Conservation (phyloP, 2,888 invertebrate genomes). For the Lithodes maja region DNA sequence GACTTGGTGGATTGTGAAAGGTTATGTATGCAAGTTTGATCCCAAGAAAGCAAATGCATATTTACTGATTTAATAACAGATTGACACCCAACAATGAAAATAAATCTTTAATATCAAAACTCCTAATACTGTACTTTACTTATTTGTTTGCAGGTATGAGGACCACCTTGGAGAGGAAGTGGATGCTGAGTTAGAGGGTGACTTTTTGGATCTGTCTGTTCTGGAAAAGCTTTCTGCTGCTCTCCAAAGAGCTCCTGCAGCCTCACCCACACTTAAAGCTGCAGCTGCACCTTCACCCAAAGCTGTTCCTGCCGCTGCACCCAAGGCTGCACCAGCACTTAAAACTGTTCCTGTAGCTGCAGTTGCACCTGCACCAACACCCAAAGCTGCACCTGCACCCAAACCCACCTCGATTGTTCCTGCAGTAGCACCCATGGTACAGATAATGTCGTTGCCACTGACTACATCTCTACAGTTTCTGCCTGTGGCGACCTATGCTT, state of each 20-base stretch:
- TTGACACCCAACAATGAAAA: background rate
- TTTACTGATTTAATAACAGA: background rate
- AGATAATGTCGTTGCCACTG: background rate
- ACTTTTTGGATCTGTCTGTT: background rate
- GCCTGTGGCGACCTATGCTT: background rate
- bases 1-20: too few relatives aligned
- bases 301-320: background rate
- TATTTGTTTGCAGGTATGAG: background rate
- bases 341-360: background rate
- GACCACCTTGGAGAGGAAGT: background rate
- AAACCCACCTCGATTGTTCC: background rate
- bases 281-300: background rate
- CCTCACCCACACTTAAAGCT: background rate
- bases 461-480: background rate
- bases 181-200: background rate
- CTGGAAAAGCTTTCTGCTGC: background rate
- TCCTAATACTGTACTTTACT: background rate
- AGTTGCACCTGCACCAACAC: background rate
- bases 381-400: background rate
- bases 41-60: background rate
- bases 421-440: background rate
- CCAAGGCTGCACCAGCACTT: background rate
- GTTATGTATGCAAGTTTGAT: background rate
- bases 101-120: background rate
- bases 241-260: background rate